phyloP scores from a whole-genome alignment of 1,140 invertebrate species.

The Drosophila mojavensis region DNA sequence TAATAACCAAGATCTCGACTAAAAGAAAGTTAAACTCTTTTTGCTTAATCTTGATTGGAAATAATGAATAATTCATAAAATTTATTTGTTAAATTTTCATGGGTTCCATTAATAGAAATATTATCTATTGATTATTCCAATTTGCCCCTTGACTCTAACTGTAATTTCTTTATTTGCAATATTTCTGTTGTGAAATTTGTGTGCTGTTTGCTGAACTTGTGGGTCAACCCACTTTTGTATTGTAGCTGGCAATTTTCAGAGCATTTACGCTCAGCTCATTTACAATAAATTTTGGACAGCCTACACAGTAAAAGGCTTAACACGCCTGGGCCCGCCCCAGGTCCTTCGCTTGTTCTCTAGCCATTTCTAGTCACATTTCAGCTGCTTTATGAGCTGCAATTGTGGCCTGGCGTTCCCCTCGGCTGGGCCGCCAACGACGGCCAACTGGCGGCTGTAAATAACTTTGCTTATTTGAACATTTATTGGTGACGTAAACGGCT shows the following conservation, averaged over 20 bases:
- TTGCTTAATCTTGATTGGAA: no score
- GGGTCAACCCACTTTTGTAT: constrained; percentile 21
- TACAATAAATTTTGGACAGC: constrained; percentile 74
- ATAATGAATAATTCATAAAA: no score
- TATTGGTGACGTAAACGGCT: constrained; percentile 80
- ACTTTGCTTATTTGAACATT: constrained; percentile 80
- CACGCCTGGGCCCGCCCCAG: constrained; percentile 3
- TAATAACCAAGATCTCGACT: no score
- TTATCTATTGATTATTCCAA: no score
- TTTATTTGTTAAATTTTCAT: no score
- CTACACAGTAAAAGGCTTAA: constrained; percentile 73
- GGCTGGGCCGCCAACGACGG: background rate
- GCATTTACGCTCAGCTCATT: constrained; percentile 66
- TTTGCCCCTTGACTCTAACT: no score
- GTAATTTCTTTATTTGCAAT: background rate
- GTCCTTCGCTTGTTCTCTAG: background rate
- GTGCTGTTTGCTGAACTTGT: constrained; percentile 19
- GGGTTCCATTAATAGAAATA: no score
- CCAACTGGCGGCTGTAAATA: constrained; percentile 71
- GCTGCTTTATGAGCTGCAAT: constrained; percentile 77
- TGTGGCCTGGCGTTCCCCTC: constrained; percentile 50
- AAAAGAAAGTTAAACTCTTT: no score
- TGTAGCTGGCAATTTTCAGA: constrained; percentile 55
- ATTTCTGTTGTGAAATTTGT: background rate
- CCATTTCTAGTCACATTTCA: constrained; percentile 51